Base-by-base conservation (phyloP, 1,140 invertebrate genomes). In the Drosophila asahinai region DNA sequence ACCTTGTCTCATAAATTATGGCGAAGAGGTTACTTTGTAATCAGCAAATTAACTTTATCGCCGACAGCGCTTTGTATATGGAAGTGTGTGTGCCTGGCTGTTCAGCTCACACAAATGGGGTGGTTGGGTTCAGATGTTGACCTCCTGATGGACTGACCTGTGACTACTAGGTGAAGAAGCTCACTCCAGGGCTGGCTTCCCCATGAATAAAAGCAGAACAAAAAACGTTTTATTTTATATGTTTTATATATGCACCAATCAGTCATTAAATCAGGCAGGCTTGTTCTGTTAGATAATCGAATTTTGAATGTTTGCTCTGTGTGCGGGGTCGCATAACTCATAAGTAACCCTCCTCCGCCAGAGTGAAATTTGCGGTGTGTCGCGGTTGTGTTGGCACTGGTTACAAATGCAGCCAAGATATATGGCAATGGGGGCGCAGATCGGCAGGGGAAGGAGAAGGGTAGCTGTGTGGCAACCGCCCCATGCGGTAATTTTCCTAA, bases 41-140 rank as follows among this genome's bases (percentile, higher is more conserved):
- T 86, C 82, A 86, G 82, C 77, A 84, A 86, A 86, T 86, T 86
- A 84, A 81, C 81, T 86, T 84, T 78, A 86, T 86, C 68, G 82
- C 82, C 82, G 62, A 51, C 57, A 64, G 82, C 82, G 49, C 45
- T 65, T 77, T 66, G 63, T 54, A 64, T 33, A 60, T 48, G 60
- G 17, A 47, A 22, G 33, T 48, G 33, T 55, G 25, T n/a, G 40
- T 48, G 38, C 43, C 19, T 45, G 47, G 33, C 4, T n/a, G 36
- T 22, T 42, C 55, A n/a, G 19, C 9, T 30, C 19, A 40, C 22
- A 25, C 22, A 25, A 25, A 25, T 25, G 38, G 30, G 14, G 14
- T 22, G 19, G 9, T 30, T 30, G 22, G 27, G 19, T 22, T 33
- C 15, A 47, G 19, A 30, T 22, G 11, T 25, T 48, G 45, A 33